Conservation (phyloP, 2,797 vertebrate genomes). For the Paratrypauchen microcephalus region DNA sequence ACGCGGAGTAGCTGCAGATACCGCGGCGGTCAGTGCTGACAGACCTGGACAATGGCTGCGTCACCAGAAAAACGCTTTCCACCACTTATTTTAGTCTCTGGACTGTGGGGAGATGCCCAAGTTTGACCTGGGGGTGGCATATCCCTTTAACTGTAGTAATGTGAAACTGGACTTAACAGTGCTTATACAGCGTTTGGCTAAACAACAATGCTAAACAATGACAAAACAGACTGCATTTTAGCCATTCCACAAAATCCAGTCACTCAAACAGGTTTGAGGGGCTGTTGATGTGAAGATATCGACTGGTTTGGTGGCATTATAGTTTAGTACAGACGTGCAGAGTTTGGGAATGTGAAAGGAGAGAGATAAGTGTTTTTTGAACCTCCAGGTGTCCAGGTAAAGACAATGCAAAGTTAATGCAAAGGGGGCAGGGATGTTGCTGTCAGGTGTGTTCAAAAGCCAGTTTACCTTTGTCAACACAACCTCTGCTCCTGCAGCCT, state of each 20-base stretch:
- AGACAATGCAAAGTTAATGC: slow-evolving; percentile 2
- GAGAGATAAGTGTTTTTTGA: not conserved
- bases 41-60: no score
- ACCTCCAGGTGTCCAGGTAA: slow-evolving; percentile 5
- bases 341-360: not conserved
- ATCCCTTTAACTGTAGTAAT: slow-evolving; percentile 12
- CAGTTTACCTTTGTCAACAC: slow-evolving; percentile 30
- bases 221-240: not conserved
- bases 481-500: slow-evolving; percentile 38
- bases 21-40: no score
- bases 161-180: slow-evolving; percentile 18
- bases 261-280: not conserved
- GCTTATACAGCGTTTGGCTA: no score
- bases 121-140: no score
- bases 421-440: slow-evolving; percentile 38
- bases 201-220: not conserved
- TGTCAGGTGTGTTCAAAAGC: slow-evolving; percentile 38
- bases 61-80: no score
- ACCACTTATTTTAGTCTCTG: no score
- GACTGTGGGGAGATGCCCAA: no score
- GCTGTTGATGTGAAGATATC: not conserved
- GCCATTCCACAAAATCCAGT: not conserved
- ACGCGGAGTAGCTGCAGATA: no score
- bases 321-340: no score
- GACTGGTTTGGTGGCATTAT: no score